Conservation (phyloP, 2,113 vertebrate species). For the Pyrgilauda ruficollis region DNA sequence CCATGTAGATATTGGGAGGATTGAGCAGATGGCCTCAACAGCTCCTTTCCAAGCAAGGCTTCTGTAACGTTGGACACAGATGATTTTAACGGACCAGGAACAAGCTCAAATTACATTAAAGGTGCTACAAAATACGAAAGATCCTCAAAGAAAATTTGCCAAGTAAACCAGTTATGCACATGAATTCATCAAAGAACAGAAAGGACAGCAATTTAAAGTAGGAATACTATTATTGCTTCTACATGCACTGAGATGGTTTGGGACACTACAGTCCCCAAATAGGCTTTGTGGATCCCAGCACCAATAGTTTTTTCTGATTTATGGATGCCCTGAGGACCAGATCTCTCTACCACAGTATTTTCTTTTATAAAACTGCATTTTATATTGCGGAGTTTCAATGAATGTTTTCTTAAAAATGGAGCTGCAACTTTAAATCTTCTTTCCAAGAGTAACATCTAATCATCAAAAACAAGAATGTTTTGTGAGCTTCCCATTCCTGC, state of each 20-base stretch:
- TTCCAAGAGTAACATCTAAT: constrained; percentile 38
- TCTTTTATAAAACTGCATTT: neutral
- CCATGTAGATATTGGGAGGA: neutral
- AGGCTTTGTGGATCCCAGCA: neutral
- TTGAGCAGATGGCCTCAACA: neutral
- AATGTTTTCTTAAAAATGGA: neutral
- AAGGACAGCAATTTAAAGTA: neutral
- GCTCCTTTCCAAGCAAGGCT: neutral
- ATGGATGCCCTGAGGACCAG: neutral
- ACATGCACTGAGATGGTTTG: rapidly evolving
- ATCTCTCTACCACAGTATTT: neutral
- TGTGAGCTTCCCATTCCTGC: neutral
- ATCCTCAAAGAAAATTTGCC: neutral
- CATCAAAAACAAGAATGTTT: neutral
- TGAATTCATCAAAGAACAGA: neutral
- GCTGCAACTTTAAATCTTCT: neutral
- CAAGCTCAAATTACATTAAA: neutral
- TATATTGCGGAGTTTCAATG: neutral
- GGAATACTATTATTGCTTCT: neutral
- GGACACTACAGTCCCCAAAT: neutral
- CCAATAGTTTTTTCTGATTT: neutral
- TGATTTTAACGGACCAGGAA: neutral
- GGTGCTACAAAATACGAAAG: neutral
- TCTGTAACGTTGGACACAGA: neutral
- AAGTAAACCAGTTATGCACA: neutral